These are phyloP conservation scores for Sphenodon punctatus DNA, from an alignment of 2,797 vertebrate species.

Conservation along the genomic window DNA sequence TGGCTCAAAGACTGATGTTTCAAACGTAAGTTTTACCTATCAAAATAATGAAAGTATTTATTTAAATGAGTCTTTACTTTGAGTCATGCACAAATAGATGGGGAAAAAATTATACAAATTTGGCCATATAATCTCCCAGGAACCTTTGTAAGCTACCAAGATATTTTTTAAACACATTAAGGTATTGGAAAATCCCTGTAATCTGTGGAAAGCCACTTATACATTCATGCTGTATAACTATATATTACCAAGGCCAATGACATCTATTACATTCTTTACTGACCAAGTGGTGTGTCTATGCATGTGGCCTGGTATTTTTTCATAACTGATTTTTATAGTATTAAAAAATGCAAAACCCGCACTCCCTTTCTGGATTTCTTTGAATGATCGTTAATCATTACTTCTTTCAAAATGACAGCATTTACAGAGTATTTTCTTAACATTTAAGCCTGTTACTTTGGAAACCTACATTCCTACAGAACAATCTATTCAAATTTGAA, in stretches of 20 bases:
- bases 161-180: neutral
- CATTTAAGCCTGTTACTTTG: neutral
- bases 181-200: slow-evolving; percentile 25
- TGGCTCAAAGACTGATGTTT: slow-evolving; percentile 76
- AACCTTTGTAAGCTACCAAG: neutral
- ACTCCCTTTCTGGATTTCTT: slow-evolving; percentile 19
- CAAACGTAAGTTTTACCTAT: slow-evolving; percentile 93
- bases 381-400: slow-evolving; percentile 10
- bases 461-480: neutral
- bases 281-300: slow-evolving; percentile 39
- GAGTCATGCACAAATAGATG: neutral
- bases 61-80: neutral
- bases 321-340: slow-evolving; percentile 24
- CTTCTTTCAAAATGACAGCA: slow-evolving; percentile 5
- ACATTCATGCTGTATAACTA: neutral
- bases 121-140: neutral
- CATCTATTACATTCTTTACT: slow-evolving; percentile 36
- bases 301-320: slow-evolving; percentile 48
- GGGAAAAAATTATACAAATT: slow-evolving; percentile 9
- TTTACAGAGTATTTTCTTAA: neutral
- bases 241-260: slow-evolving; percentile 33
- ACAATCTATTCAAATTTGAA: neutral
- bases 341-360: slow-evolving; percentile 43
- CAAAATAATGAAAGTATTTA: slow-evolving; percentile 20
- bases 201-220: slow-evolving; percentile 23